Evolutionary conservation across 2,888 invertebrate genomes (phyloP).

Genomic region (Xanthorhoe designata): DNA sequence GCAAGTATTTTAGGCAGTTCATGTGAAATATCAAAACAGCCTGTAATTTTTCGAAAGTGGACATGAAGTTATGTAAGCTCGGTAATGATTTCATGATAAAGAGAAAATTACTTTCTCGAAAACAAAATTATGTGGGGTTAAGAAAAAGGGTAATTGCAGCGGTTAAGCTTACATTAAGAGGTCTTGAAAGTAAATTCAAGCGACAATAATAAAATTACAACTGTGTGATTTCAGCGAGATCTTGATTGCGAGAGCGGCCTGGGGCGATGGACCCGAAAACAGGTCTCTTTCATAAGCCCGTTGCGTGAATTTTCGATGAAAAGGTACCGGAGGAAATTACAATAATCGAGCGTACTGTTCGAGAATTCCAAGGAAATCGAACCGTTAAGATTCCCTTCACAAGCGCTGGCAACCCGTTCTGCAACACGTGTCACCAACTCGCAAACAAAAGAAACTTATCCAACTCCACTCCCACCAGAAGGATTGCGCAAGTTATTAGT

Average conservation of each 20-base stretch:
- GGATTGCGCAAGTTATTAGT: slow-evolving; percentile 84
- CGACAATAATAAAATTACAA: slow-evolving; percentile 57
- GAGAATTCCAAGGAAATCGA: slow-evolving; percentile 67
- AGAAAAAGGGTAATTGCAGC: slow-evolving; percentile 47
- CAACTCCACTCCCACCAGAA: slow-evolving; percentile 70
- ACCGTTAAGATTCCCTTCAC: slow-evolving; percentile 67
- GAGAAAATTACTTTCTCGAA: slow-evolving; percentile 29
- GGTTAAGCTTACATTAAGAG: slow-evolving; percentile 47
- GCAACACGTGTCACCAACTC: slow-evolving; percentile 83
- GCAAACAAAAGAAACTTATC: slow-evolving; percentile 81
- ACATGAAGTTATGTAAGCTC: slow-evolving; percentile 11
- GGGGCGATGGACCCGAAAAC: slow-evolving; percentile 52
- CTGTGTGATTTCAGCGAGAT: slow-evolving; percentile 57
- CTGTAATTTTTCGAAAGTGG: slow-evolving; percentile 19
- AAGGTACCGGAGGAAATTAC: slow-evolving; percentile 57
- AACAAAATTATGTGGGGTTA: slow-evolving; percentile 37
- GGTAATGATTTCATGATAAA: slow-evolving; percentile 31
- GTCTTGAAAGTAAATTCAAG: slow-evolving; percentile 41
- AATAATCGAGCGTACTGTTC: slow-evolving; percentile 64
- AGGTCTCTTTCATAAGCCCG: slow-evolving; percentile 52
- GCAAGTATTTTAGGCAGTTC: neutral
- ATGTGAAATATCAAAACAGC: slow-evolving; percentile 1
- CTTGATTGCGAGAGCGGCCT: slow-evolving; percentile 53
- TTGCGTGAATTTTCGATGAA: slow-evolving; percentile 49
- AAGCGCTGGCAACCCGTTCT: slow-evolving; percentile 82